Evolutionary conservation across 2,113 vertebrate species (phyloP).

Genomic region (Malurus melanocephalus): DNA sequence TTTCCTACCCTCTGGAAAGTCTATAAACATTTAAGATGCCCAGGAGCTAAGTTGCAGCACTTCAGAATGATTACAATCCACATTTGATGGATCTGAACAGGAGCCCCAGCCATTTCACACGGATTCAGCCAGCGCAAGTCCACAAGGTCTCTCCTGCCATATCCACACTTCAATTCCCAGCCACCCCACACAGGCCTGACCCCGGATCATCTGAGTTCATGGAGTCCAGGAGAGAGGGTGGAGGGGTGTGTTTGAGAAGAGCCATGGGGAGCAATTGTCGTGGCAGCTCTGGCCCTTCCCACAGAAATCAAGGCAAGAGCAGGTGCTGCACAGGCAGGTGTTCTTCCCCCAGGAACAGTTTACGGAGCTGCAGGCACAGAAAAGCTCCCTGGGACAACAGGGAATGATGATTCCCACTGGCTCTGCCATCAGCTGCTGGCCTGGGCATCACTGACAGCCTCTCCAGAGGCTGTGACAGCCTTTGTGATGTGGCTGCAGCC

Average conservation of each 20-base stretch:
- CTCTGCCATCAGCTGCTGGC: not conserved
- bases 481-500: not conserved
- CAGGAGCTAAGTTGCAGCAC: conserved; percentile 22
- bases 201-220: not conserved
- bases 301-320: not conserved
- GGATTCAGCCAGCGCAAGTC: not conserved
- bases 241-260: not conserved
- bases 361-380: not conserved
- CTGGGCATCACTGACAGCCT: not conserved
- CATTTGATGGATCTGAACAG: not conserved
- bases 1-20: conserved; percentile 58
- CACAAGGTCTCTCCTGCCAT: not conserved
- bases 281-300: not conserved
- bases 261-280: not conserved
- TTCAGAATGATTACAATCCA: conserved; percentile 1
- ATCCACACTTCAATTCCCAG: not conserved
- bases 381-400: not conserved
- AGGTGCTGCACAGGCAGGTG: not conserved
- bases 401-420: not conserved
- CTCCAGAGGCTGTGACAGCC: not conserved
- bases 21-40: conserved; percentile 53
- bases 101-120: not conserved
- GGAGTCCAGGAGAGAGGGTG: not conserved
- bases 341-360: not conserved
- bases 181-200: not conserved